Base-by-base conservation (phyloP, 1,140 invertebrate genomes). In the Eumeta japonica region DNA sequence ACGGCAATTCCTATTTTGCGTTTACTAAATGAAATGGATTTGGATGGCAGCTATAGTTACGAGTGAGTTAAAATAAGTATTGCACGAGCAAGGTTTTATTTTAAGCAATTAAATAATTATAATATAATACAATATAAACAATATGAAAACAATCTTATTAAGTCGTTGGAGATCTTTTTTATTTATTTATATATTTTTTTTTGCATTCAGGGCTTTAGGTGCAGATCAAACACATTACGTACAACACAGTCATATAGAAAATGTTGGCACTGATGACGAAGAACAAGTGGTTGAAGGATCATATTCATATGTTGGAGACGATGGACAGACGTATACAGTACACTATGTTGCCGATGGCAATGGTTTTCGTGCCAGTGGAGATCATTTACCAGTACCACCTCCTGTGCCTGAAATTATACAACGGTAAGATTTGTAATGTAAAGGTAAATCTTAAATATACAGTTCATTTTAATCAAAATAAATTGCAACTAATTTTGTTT, bases 261-360 rank as follows among this genome's bases (percentile, higher is more conserved):
- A 79, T 48, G 54, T 63, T 17, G 79, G 79, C 18, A 67, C 62
- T 39, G 76, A 77, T 13, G 66, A 79, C 41, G 74, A 76, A 50
- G 74, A 78, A 34, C 75, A 78, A 54, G 66, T 77, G 9, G 79
- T 81, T n/a, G 75, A 78, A 51, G 82, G 82, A 31, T 79, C 78
- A 10, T 84, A 83, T 59, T 81, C 80, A 12, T 84, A 82, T 55
- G 68, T 78, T 11, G 77, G 77, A 18, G 79, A 79, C 41, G 77
- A 83, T 52, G 79, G 79, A 31, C 64, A 63, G 43, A 74, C 72
- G 10, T 77, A 77, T 37, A 79, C 78, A 4, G 67, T 81, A 10
- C 74, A 70, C 43, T 81, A 80, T 49, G 58, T 75, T 28, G 80
- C 80, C 16, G 79, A 81, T 52, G 72, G 72, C 32, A 77, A 77